Percentiles rank a stretch among this genome's conserved stretches.
These are phyloP conservation scores for Octopus sinensis DNA, from an alignment of 1,140 invertebrate genomes.

Conservation along the genomic window DNA sequence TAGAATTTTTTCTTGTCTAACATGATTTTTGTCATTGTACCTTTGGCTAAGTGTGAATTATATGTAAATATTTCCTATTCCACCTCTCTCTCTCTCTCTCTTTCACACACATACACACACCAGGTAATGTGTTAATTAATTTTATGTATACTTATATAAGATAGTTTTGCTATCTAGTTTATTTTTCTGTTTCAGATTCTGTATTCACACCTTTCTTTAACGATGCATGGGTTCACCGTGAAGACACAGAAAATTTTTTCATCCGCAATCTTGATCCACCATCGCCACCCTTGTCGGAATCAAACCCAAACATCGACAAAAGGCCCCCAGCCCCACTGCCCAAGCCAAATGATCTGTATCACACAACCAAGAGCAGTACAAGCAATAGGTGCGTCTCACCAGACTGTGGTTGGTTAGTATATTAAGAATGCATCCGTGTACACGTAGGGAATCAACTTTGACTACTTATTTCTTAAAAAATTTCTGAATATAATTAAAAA, in stretches of 20 bases:
- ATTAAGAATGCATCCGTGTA: background rate
- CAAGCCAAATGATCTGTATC: conserved; percentile 42
- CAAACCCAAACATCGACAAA: conserved; percentile 64
- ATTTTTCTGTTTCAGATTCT: conserved; percentile 67
- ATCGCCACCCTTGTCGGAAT: conserved; percentile 21
- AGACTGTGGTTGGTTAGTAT: background rate
- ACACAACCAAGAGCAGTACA: conserved; percentile 52
- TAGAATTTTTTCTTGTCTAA: too few species aligned
- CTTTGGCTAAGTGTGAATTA: too few species aligned
- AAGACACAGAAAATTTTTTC: conserved; percentile 78
- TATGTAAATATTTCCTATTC: too few species aligned
- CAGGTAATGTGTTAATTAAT: too few species aligned
- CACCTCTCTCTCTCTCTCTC: too few species aligned
- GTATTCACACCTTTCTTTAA: conserved; percentile 95
- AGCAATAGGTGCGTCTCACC: conserved; percentile 40
- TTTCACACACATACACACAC: too few species aligned
- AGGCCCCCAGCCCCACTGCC: conserved; percentile 70
- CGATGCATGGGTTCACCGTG: conserved; percentile 76
- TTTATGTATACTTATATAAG: too few species aligned
- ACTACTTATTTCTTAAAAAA: too few species aligned
- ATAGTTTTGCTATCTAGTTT: too few species aligned
- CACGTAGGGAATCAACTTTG: too few species aligned
- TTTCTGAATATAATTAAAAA: too few species aligned
- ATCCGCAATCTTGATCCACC: conserved; percentile 32
- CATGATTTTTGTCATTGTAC: too few species aligned